A percentile compares a stretch with the other conserved stretches of the same genome.
Evolutionary conservation across 2,797 vertebrate genomes (phyloP).

Genomic region (Saxicola maurus): DNA sequence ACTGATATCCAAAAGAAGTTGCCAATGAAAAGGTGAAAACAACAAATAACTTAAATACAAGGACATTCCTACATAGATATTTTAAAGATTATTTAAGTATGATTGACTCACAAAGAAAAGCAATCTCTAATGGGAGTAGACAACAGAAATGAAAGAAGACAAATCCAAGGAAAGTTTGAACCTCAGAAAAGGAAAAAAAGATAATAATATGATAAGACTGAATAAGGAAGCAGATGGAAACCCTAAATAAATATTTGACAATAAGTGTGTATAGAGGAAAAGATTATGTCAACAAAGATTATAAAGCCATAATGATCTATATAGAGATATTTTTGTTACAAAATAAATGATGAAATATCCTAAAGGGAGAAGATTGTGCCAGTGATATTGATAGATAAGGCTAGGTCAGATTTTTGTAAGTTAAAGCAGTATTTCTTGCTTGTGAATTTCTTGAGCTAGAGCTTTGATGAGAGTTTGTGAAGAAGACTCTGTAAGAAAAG

Average conservation of each 20-base stretch:
- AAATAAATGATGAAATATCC: background rate
- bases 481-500: background rate
- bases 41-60: background rate
- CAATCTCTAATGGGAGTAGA: background rate
- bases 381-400: background rate
- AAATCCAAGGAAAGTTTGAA: background rate
- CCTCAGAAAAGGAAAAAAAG: background rate
- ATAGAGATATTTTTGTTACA: background rate
- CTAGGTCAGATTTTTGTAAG: background rate
- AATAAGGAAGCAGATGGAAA: background rate
- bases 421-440: background rate
- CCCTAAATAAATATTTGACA: background rate
- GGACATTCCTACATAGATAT: background rate
- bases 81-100: background rate
- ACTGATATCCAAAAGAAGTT: background rate
- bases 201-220: background rate
- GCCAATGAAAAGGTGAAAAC: background rate
- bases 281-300: background rate
- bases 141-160: background rate
- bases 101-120: background rate
- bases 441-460: background rate
- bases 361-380: background rate
- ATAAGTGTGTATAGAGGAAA: background rate
- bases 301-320: background rate
- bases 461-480: background rate